Percentiles rank a stretch among this genome's conserved stretches.
Evolutionary conservation across 1,140 invertebrate genomes (phyloP).

Genomic region (Eupristina koningsbergeri): DNA sequence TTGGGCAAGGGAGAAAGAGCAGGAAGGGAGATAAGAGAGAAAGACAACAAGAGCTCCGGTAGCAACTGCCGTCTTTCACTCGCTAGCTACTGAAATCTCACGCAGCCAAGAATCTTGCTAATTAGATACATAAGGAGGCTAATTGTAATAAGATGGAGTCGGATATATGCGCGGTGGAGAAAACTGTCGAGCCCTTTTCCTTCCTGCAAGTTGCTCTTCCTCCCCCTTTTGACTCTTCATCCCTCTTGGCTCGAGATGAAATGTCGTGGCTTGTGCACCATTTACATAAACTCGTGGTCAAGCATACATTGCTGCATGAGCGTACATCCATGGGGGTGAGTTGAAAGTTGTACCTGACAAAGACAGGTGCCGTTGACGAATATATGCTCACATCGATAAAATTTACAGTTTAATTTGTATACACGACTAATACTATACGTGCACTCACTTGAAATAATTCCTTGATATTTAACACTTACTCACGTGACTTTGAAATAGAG

Average conservation of each 20-base stretch:
- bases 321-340: not conserved
- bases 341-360: not conserved
- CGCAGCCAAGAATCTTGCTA: slow-evolving; percentile 67
- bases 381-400: not conserved
- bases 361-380: slow-evolving; percentile 1
- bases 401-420: not conserved
- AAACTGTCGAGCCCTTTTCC: slow-evolving; percentile 39
- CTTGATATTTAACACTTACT: slow-evolving; percentile 46
- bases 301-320: not conserved
- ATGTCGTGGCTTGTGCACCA: not conserved
- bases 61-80: slow-evolving; percentile 68
- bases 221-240: not conserved
- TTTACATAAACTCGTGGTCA: not conserved
- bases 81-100: slow-evolving; percentile 60
- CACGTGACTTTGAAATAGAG: slow-evolving; percentile 47
- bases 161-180: slow-evolving; percentile 55
- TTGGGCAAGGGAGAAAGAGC: too few species aligned
- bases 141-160: slow-evolving; percentile 70
- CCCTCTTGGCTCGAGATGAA: not conserved
- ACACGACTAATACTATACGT: not conserved
- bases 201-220: not conserved
- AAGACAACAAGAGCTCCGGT: slow-evolving; percentile 59
- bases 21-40: slow-evolving; percentile 6
- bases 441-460: not conserved
- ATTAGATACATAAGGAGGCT: slow-evolving; percentile 70